Conservation (phyloP, 2,888 invertebrate species). For the Exephanes ischioxanthus region DNA sequence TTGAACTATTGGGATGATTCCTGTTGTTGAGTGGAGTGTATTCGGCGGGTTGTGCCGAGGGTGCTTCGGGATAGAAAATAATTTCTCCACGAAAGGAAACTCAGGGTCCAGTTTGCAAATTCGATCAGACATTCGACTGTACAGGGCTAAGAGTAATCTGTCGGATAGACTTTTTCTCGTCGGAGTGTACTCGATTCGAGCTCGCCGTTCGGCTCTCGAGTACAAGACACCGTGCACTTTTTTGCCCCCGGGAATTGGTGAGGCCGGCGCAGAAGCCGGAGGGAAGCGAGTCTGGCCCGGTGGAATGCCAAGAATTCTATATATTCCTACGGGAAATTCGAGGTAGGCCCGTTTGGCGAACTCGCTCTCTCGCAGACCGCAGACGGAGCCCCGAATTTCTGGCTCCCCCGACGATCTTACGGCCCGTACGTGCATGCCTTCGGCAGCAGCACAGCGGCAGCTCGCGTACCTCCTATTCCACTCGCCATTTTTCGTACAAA, state of each 20-base stretch:
- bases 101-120: not conserved
- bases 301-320: conserved; percentile 68
- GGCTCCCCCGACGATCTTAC: conserved; percentile 68
- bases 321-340: conserved; percentile 77
- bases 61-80: no score
- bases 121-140: not conserved
- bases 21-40: no score
- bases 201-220: conserved; percentile 12
- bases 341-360: conserved; percentile 31
- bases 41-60: no score
- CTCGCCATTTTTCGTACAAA: conserved; percentile 13
- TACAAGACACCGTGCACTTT: conserved; percentile 30
- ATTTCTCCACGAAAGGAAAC: not conserved
- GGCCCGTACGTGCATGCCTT: conserved; percentile 45
- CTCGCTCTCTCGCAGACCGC: conserved; percentile 36
- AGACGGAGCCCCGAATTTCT: conserved; percentile 67
- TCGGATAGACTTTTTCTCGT: not conserved
- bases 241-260: conserved; percentile 34
- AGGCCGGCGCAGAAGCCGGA: conserved; percentile 18
- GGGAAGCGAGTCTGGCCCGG: conserved; percentile 22
- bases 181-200: conserved; percentile 2
- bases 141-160: not conserved
- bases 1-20: no score
- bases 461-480: not conserved
- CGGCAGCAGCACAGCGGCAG: conserved; percentile 1